These are phyloP conservation scores for Pachypsylla venusta DNA, from an alignment of 1,140 invertebrate genomes.

Conservation along the genomic window DNA sequence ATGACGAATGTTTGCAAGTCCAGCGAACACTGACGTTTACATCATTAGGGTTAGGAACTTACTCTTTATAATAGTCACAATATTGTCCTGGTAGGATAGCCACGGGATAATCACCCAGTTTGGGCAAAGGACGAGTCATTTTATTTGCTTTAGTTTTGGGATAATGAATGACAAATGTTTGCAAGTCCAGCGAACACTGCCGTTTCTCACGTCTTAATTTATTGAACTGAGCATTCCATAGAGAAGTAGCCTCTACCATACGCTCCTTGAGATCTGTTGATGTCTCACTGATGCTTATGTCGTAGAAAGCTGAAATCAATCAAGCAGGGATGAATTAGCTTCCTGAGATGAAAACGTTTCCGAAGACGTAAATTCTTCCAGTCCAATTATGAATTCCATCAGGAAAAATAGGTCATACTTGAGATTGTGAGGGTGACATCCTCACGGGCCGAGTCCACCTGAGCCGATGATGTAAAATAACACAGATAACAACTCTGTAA, in stretches of 20 bases:
- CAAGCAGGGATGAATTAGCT: no score
- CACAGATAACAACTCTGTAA: no score
- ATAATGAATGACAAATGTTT: slow-evolving; percentile 57
- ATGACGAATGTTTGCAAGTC: slow-evolving; percentile 63
- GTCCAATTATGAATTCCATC: no score
- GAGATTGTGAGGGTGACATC: no score
- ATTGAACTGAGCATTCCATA: slow-evolving; percentile 80
- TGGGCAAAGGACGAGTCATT: slow-evolving; percentile 34
- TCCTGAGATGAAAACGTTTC: no score
- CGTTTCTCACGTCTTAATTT: slow-evolving; percentile 48
- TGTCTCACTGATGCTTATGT: slow-evolving; percentile 1
- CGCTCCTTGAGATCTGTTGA: slow-evolving; percentile 51
- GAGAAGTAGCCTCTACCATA: slow-evolving; percentile 68
- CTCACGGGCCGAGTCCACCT: no score
- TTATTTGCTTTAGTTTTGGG: slow-evolving; percentile 36
- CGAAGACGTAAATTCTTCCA: no score
- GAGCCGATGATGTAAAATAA: no score
- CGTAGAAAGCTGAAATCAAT: neutral
- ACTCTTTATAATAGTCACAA: slow-evolving; percentile 68
- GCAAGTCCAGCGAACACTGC: slow-evolving; percentile 53
- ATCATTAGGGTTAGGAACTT: slow-evolving; percentile 23
- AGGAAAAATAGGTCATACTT: no score
- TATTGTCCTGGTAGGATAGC: slow-evolving; percentile 86
- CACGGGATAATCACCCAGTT: slow-evolving; percentile 69
- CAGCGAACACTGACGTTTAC: slow-evolving; percentile 42